Conservation (phyloP, 2,113 vertebrate species). For the Peucedramus taeniatus region DNA sequence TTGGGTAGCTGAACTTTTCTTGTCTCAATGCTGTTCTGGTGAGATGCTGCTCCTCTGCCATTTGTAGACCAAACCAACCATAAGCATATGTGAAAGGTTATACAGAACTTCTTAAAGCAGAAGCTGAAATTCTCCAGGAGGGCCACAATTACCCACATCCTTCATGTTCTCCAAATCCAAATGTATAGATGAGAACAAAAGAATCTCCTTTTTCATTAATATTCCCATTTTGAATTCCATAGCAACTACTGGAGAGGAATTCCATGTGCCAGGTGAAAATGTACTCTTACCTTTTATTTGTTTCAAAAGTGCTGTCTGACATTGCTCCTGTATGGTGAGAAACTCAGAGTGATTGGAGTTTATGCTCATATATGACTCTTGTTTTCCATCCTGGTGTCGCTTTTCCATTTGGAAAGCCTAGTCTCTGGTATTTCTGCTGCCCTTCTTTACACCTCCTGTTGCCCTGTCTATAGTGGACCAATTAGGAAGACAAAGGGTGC, state of each 20-base stretch:
- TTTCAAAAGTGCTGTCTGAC: neutral
- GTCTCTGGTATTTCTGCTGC: neutral
- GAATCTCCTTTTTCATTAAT: neutral
- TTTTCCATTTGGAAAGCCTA: neutral
- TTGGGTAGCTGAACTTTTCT: neutral
- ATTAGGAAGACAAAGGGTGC: accelerated
- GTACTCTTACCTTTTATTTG: neutral
- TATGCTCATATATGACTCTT: neutral
- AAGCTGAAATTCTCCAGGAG: neutral
- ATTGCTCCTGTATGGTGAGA: neutral
- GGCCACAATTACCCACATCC: accelerated
- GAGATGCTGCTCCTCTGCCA: neutral
- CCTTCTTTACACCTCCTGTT: neutral
- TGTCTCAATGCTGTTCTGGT: accelerated
- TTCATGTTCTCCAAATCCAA: neutral
- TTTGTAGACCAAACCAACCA: neutral
- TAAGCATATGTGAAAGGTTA: neutral
- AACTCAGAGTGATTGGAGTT: neutral
- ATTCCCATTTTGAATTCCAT: neutral
- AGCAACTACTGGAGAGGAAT: neutral
- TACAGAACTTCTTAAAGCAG: neutral
- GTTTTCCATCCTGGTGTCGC: neutral
- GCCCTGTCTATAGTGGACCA: neutral
- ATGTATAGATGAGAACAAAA: neutral
- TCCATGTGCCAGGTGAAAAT: neutral